Base-by-base conservation (phyloP, 1,140 invertebrate genomes). In the Coelopa frigida region DNA sequence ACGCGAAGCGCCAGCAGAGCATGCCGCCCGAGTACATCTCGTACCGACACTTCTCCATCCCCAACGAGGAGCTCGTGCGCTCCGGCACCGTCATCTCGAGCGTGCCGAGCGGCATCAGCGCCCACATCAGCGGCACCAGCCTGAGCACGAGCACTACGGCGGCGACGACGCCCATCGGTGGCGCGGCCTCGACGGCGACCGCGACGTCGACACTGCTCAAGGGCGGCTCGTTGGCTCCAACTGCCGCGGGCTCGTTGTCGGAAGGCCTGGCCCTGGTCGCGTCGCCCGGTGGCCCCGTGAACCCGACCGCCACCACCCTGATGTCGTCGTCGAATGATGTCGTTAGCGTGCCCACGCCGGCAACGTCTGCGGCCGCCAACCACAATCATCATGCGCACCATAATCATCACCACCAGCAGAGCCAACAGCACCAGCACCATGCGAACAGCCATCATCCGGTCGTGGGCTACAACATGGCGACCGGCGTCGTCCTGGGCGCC, bases 21-120 rank as follows among this genome's bases (percentile, higher is more conserved):
- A 53, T 73, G 51, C 78, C 79, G 5, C 77, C 78, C 2, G 83
- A 87, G 50, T 87, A 84, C 57, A 77, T 86, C 52, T 83, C 83
- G 12, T 87, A 87, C 61, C 70, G 82, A 41, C 79, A 81, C 55
- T 81, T 80, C 53, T 79, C 78, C 38, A 75, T 82, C 49, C 78
- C 66, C 33, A 66, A 67, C 33, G 67, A 69, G 48, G 64, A 70
- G 46, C 47, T 59, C 3, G 56, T 58, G 12, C 52, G 66, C 7
- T 57, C 58, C 7, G 53, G 53, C 0, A 49, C 50, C 0, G 44
- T 51, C 0, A 66, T 66, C 55, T 58, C 63, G 23, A 66, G 58
- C 52, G 59, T 66, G 44, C 63, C 63, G 29, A 63, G 63, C 43
- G 63, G 63, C 39, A 66, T 67, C 18, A 66, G 62, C 38, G 62